Conservation (phyloP, 1,140 invertebrate species). For the Steinernema khuongi region DNA sequence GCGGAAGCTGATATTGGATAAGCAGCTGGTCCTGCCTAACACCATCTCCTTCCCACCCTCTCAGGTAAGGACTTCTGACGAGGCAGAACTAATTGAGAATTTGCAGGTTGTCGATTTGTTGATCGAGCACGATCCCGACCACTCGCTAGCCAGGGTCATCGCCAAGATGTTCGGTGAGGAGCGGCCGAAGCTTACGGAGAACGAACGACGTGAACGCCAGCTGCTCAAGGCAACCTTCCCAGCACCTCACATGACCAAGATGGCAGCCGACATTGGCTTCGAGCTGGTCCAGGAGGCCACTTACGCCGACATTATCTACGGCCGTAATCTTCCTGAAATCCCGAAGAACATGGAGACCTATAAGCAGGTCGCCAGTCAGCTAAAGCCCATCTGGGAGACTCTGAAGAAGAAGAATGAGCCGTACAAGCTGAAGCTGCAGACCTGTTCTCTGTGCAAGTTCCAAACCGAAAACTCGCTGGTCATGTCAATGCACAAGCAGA, state of each 20-base stretch:
- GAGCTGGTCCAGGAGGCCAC: slow-evolving; percentile 57
- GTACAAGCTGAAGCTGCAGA: slow-evolving; percentile 45
- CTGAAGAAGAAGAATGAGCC: slow-evolving; percentile 50
- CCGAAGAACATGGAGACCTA: slow-evolving; percentile 58
- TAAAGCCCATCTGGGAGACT: slow-evolving; percentile 55
- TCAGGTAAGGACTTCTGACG: slow-evolving; percentile 31
- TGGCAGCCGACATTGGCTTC: slow-evolving; percentile 55
- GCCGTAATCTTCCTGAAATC: slow-evolving; percentile 53
- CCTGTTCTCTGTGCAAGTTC: slow-evolving; percentile 49
- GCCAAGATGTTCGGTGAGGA: slow-evolving; percentile 52
- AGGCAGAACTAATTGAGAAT: not conserved
- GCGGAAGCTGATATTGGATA: slow-evolving; percentile 55
- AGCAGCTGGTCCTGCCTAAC: slow-evolving; percentile 56
- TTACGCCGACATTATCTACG: slow-evolving; percentile 57
- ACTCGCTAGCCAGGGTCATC: slow-evolving; percentile 39
- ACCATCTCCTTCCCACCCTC: slow-evolving; percentile 57
- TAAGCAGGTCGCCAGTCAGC: slow-evolving; percentile 56
- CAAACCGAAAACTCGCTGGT: slow-evolving; percentile 43
- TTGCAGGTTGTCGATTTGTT: slow-evolving; percentile 56
- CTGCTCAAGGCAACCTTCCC: slow-evolving; percentile 32
- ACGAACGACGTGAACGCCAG: slow-evolving; percentile 43
- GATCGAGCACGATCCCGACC: slow-evolving; percentile 52
- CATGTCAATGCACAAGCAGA: slow-evolving; percentile 45
- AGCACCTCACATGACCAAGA: slow-evolving; percentile 55
- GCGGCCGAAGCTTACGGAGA: slow-evolving; percentile 45